phyloP scores from a whole-genome alignment of 2,113 vertebrate species.

The Polyodon spathula region DNA sequence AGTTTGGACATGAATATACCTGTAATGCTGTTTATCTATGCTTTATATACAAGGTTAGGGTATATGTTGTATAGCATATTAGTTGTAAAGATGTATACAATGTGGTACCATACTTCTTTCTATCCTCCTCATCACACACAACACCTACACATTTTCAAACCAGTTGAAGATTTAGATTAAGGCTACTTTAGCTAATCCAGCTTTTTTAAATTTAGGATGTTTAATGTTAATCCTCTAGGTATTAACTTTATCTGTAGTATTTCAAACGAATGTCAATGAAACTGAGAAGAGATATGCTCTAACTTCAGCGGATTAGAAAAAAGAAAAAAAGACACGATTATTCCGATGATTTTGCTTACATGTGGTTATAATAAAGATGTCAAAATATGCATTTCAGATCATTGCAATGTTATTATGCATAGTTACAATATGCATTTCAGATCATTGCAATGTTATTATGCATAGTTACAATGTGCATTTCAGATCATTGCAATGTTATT shows the following conservation, averaged over 20 bases:
- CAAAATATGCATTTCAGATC: neutral
- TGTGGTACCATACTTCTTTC: too few relatives aligned
- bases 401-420: too few relatives aligned
- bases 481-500: too few relatives aligned
- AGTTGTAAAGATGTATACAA: too few relatives aligned
- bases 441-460: too few relatives aligned
- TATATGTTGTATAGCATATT: too few relatives aligned
- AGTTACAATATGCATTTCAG: too few relatives aligned
- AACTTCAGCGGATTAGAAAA: constrained; percentile 3
- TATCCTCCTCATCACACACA: constrained; percentile 4
- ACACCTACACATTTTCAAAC: constrained; percentile 9
- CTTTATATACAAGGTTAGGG: too few relatives aligned
- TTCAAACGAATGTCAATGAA: constrained; percentile 16
- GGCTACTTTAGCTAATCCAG: constrained; percentile 14
- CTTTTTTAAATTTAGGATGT: constrained; percentile 12
- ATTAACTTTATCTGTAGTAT: constrained; percentile 4
- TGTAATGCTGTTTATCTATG: too few relatives aligned
- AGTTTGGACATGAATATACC: too few relatives aligned
- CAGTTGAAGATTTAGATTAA: constrained; percentile 10
- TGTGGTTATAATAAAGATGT: neutral
- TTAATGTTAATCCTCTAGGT: constrained; percentile 15
- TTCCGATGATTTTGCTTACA: neutral
- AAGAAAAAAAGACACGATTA: too few relatives aligned
- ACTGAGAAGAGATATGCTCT: neutral
- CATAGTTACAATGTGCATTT: too few relatives aligned